phyloP scores from a whole-genome alignment of 2,888 invertebrate species.

The Lepidonotus clava region DNA sequence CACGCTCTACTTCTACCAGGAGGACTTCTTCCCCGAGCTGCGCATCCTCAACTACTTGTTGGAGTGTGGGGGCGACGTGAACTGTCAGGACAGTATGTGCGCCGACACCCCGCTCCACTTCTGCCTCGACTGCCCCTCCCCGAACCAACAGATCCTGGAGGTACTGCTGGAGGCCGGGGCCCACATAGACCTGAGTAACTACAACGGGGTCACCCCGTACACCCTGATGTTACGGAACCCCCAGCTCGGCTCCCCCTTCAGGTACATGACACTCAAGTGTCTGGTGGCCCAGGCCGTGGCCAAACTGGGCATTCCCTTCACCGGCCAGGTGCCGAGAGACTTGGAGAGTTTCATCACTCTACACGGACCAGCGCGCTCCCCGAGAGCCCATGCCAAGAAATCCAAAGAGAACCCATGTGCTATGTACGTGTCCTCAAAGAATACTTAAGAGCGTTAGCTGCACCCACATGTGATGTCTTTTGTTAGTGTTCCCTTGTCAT shows the following conservation, averaged over 20 bases:
- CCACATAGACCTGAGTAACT: constrained; percentile 92
- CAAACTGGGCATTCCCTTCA: constrained; percentile 85
- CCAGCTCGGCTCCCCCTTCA: constrained; percentile 81
- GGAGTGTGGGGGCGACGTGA: constrained; percentile 88
- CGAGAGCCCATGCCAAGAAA: neutral
- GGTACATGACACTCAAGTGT: constrained; percentile 89
- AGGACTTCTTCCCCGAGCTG: constrained; percentile 85
- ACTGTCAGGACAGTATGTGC: constrained; percentile 86
- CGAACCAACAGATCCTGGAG: constrained; percentile 80
- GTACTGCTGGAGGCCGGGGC: constrained; percentile 87
- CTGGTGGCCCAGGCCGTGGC: constrained; percentile 89
- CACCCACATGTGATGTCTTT: too few relatives aligned
- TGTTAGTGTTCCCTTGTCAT: too few relatives aligned
- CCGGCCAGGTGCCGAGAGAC: constrained; percentile 84
- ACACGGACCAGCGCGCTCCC: constrained; percentile 50
- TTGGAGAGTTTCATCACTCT: constrained; percentile 59
- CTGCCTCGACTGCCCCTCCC: constrained; percentile 56
- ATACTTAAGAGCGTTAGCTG: constrained; percentile 4
- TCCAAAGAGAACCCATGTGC: constrained; percentile 16
- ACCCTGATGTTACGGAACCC: constrained; percentile 83
- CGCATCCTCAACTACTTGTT: constrained; percentile 87
- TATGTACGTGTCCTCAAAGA: constrained; percentile 21
- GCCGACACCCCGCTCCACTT: constrained; percentile 89
- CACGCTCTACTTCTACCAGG: constrained; percentile 60
- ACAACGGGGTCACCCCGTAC: constrained; percentile 87